Evolutionary conservation across 2,113 vertebrate genomes (phyloP), one percentile per base, ranked within the genome.

Genomic region (Cyanoramphus novaezelandiae): DNA sequence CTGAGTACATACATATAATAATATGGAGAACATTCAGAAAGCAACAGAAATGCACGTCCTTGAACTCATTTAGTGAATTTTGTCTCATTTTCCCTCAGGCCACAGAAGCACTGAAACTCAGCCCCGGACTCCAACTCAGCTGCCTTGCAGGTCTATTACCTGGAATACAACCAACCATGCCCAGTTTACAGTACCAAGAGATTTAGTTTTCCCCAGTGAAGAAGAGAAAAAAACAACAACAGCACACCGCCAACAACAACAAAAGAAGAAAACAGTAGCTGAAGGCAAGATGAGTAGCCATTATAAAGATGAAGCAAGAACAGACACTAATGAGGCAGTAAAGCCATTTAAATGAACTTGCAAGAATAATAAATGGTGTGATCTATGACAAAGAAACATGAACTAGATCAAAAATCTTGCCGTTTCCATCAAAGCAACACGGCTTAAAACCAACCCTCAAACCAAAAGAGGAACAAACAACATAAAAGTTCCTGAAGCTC

Each of bases 51-150:
- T 35, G 37, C 8, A 1, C 21, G 8, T n/a, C 12, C 43, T 41
- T 31, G 7, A 41, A 69, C 4, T 1, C 0, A 0, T 24, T 53
- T 20, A 57, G 35, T 31, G 28, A 46, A 63, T 59, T 75, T 80
- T 60, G n/a, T 31, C 23, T 75, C 29, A 39, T 68, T 37, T 82
- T 50, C n/a, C 39, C 63, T 37, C 62, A 33, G 13, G n/a, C 8
- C 21, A 80, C 29, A 59, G 11, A 47, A 84, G 29, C 28, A 64
- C 43, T 41, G 29, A 75, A 70, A 64, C 37, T 62, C 88, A 17
- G 28, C 37, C 18, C 43, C 69, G 23, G 55, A 55, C 23, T 75
- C 20, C n/a, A 46, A 11, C 31, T 50, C 2, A 0, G 57, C 4
- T 25, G 2, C 25, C 37, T 63, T 46, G 35, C n/a, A 17, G n/a